A percentile compares a stretch with the other conserved stretches of the same genome.
These are phyloP conservation scores for Scaeva pyrastri DNA, from an alignment of 2,888 invertebrate species.

Conservation along the genomic window DNA sequence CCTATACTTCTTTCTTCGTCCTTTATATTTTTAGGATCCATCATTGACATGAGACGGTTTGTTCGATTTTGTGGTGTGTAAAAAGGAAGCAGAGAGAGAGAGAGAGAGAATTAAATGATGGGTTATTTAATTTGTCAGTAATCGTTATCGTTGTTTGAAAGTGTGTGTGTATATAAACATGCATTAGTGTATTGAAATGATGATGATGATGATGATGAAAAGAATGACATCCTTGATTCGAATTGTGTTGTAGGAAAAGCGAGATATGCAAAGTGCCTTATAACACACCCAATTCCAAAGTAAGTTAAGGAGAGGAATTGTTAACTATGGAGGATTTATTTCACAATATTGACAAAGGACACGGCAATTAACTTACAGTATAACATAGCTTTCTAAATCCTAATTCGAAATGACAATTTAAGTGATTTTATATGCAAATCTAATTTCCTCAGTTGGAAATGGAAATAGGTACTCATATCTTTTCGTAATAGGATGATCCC, in stretches of 20 bases:
- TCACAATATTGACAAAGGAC: conserved; percentile 11
- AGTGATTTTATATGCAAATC: conserved; percentile 9
- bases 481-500: background rate
- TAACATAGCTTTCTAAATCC: conserved; percentile 3
- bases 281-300: background rate
- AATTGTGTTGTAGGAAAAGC: background rate
- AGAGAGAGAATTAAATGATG: conserved; percentile 1
- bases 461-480: background rate
- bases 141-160: conserved; percentile 32
- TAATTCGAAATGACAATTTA: conserved; percentile 16
- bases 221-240: conserved; percentile 23
- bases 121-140: conserved; percentile 48
- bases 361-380: conserved; percentile 2
- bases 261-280: background rate
- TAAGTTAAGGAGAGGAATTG: background rate
- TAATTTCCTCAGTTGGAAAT: background rate
- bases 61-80: conserved; percentile 43
- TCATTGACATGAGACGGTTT: conserved; percentile 20
- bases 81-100: background rate
- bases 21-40: conserved; percentile 39
- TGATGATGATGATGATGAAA: conserved; percentile 18
- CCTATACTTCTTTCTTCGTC: background rate
- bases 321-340: conserved; percentile 13
- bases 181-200: background rate
- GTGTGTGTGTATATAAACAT: background rate